Base-by-base conservation (phyloP, 2,888 invertebrate species). In the Portevinia maculata region DNA sequence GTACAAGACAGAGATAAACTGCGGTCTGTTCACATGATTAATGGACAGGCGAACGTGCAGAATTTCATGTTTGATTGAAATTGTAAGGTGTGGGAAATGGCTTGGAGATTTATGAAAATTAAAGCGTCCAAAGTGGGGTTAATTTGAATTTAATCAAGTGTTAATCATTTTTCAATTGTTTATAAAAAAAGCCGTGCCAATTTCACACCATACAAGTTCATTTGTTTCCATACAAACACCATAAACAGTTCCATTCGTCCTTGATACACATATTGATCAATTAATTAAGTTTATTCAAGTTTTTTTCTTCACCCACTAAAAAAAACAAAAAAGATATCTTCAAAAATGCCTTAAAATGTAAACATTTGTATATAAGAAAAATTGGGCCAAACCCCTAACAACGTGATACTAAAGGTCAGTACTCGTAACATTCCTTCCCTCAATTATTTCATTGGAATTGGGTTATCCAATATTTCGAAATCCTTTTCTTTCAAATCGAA, bases 381-480 rank as follows among this genome's bases (percentile, higher is more conserved):
- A 74, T 4, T 57, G 17, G 79, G 79, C 41, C 74, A 79, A 62
- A 67, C 55, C 48, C 44, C 59, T 28, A 60, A 73, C 52, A 52
- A 30, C 59, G 50, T 28, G 34, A 41, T 32, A 67, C 28, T 34
- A 57, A 48, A 75, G 79, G 79, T 79, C 69, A 79, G 79, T n/a
- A n/a, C n/a, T n/a, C n/a, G n/a, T 79, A 44, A 46, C 41, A 21
- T 62, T 39, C 34, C 32, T 50, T 50, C 34, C 28, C 37, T 28
- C 55, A 50, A 60, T 37, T 48, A 48, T 50, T 60, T 9, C 55
- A 46, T 62, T 39, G 32, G 39, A 62, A 48, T 48, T 64, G 53
- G 19, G 73, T 64, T 62, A 73, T 28, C 48, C 37, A 48, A 62
- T 39, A 39, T 79, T 73, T 79, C 73, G 65, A 60, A 79, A 79